These are phyloP conservation scores for Anthrax anthrax DNA, from an alignment of 2,888 invertebrate genomes.

Conservation along the genomic window DNA sequence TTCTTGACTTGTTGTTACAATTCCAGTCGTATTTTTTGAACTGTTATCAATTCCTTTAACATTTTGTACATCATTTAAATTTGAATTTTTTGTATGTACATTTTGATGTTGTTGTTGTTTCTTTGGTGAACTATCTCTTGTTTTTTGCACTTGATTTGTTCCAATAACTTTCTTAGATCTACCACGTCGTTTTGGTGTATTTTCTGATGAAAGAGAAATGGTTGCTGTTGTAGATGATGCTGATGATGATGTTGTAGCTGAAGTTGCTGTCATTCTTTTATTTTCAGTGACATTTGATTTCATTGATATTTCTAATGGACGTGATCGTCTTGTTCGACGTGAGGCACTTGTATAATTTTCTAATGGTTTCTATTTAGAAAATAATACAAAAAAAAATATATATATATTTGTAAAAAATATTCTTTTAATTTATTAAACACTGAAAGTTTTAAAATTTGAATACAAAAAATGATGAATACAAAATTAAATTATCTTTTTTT, in stretches of 20 bases:
- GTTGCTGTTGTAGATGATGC: slow-evolving; percentile 4
- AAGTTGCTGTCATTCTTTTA: neutral
- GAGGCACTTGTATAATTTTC: neutral
- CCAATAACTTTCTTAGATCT: slow-evolving; percentile 16
- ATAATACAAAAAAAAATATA: neutral
- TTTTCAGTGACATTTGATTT: neutral
- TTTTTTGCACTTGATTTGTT: too few species aligned
- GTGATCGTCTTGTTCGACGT: slow-evolving; percentile 1
- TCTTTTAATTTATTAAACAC: too few species aligned
- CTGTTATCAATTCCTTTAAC: neutral
- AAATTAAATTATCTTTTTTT: too few species aligned
- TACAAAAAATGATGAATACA: too few species aligned
- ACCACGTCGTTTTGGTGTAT: slow-evolving; percentile 15
- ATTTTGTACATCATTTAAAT: neutral
- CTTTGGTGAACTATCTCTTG: neutral
- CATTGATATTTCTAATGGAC: neutral
- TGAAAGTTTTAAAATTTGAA: too few species aligned
- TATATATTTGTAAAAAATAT: neutral
- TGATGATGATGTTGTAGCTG: slow-evolving; percentile 12
- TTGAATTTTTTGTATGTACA: neutral
- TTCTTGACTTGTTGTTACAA: too few species aligned
- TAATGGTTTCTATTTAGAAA: slow-evolving; percentile 1
- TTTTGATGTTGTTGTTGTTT: neutral
- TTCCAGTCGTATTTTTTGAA: too few species aligned
- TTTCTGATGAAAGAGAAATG: neutral